Base-by-base conservation (phyloP, 2,113 vertebrate genomes). In the Albula glossodonta region DNA sequence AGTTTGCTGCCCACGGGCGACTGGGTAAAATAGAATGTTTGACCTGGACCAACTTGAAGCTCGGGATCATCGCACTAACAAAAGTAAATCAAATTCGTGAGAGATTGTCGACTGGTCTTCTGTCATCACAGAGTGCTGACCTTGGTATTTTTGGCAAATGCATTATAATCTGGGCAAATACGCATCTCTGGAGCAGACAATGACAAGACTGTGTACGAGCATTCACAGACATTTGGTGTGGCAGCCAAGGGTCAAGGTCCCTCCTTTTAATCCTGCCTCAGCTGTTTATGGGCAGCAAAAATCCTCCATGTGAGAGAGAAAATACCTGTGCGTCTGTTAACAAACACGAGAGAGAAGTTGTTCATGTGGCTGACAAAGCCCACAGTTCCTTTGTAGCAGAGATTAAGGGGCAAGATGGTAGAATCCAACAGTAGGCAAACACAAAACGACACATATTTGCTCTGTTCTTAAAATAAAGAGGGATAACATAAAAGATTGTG, bases 1-100 rank as follows among this genome's bases (percentile, higher is more conserved):
- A 88, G 85, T 74, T 92, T 88, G 85, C 82, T 91, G 91, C 87
- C 90, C 90, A n/a, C n/a, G 57, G 78, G 79, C 56, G 80, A 51
- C 84, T 50, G 84, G 49, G 57, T 66, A 66, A 81, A 81, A 85
- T 51, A 80, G 53, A 15, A 83, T 60, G 48, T 41, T 17, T 83
- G 82, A 83, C 56, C 78, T 78, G 81, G 87, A 89, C 79, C 89
- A 89, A 90, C 83, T 86, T 88, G 66, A 70, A 88, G 86, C 88
- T 89, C 82, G 87, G 83, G 63, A 90, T 89, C 85, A 85, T 87
- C 87, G 87, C 88, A 87, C 87, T 84, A 86, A 87, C 83, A 84
- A 78, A 86, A 85, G 89, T 90, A 90, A 90, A 92, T 92, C 86
- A 90, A 87, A 78, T 50, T 80, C 48, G 51, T 41, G 84, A 81